Conservation (phyloP, 1,140 invertebrate genomes). For the Cydia splendana region DNA sequence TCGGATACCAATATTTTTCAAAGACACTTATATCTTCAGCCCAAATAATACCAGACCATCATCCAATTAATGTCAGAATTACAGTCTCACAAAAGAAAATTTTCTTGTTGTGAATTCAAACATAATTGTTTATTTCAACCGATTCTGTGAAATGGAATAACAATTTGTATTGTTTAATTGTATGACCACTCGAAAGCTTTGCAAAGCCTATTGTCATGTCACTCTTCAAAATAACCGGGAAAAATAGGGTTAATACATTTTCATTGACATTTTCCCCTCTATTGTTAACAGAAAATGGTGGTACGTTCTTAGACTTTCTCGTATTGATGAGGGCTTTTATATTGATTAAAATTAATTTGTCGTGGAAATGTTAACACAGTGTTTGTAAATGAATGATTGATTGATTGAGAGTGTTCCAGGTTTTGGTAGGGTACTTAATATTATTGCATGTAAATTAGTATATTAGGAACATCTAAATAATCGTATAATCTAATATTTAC, state of each 20-base stretch:
- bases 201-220: conserved; percentile 22
- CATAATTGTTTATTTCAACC: background rate
- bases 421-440: background rate
- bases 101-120: too few species aligned
- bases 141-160: background rate
- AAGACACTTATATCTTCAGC: too few species aligned
- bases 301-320: background rate
- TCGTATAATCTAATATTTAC: too few species aligned
- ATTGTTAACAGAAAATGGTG: conserved; percentile 11
- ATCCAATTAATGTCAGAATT: too few species aligned
- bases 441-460: background rate
- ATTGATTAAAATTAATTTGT: conserved; percentile 29
- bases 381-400: background rate
- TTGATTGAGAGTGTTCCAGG: background rate
- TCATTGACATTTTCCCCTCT: conserved; percentile 19
- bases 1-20: too few species aligned
- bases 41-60: too few species aligned
- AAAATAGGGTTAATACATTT: conserved; percentile 27
- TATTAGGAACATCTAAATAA: background rate
- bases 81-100: too few species aligned
- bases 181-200: background rate
- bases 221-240: conserved; percentile 10
- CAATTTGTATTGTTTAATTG: conserved; percentile 4
- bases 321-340: conserved; percentile 15
- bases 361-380: background rate